A percentile compares a stretch with the other conserved stretches of the same genome.
Evolutionary conservation across 35 echinoderm and acorn worm species (phyloP).

Genomic region (Hemicentrotus pulcherrimus): DNA sequence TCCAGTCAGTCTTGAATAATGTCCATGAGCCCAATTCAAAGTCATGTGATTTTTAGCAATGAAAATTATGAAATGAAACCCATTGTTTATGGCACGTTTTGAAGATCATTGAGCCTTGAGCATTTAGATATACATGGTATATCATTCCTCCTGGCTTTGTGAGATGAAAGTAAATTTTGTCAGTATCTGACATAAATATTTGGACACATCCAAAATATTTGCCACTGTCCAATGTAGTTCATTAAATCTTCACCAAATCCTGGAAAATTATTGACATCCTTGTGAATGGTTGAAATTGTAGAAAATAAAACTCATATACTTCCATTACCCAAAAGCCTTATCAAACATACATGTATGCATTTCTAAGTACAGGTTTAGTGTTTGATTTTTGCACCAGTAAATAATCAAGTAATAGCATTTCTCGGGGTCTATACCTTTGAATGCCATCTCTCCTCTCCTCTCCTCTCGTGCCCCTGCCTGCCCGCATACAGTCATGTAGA

Average conservation of each 20-base stretch:
- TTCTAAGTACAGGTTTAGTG: not conserved
- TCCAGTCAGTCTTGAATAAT: not conserved
- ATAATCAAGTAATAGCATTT: not conserved
- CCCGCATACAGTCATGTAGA: not conserved
- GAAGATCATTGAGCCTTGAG: not conserved
- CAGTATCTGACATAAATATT: too few species aligned
- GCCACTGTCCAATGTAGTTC: too few species aligned
- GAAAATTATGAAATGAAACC: too few species aligned
- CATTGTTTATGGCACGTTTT: not conserved
- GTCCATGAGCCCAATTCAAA: not conserved
- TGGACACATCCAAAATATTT: too few species aligned
- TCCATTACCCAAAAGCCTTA: too few species aligned
- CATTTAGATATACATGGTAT: too few species aligned
- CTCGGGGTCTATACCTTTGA: not conserved
- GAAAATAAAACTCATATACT: too few species aligned
- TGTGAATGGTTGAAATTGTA: too few species aligned
- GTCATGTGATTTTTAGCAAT: not conserved
- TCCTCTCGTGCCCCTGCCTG: not conserved
- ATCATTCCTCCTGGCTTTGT: not conserved
- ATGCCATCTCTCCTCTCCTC: not conserved
- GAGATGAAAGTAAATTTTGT: not conserved
- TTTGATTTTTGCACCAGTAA: not conserved
- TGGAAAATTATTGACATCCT: too few species aligned
- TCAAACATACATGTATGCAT: too few species aligned
- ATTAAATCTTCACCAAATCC: too few species aligned